Evolutionary conservation across 1,140 invertebrate species (phyloP), one percentile per base, ranked within the genome.

Genomic region (Drosophila nannoptera): DNA sequence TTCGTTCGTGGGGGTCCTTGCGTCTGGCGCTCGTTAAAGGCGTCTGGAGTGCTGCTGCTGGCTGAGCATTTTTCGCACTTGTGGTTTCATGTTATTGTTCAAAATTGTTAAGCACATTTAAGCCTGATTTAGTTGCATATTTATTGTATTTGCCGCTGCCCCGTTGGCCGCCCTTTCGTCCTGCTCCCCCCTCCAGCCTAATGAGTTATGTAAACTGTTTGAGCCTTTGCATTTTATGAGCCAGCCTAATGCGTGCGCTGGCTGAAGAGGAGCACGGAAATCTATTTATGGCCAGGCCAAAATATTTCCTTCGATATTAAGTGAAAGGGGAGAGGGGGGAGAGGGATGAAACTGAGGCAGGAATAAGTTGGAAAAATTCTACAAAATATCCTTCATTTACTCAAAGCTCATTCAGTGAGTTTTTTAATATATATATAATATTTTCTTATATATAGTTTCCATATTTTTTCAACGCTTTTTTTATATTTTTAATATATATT

Each of bases 61-160:
- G 12, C 55, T 49, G 58, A 22, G 55, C 60, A 68, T 78, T 64
- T 86, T 74, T 69, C 40, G 81, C 74, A 86, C 77, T 84, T 84
- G 81, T 81, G 81, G 80, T 86, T 66, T 80, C 59, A 43, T 58
- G 78, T 86, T 84, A 84, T 84, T 86, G 81, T 84, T 84, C 77
- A 86, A 84, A 86, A 84, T 77, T 86, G 81, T 86, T 84, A 84
- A 84, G 81, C 77, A 81, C 77, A 84, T 86, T 84, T 84, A 86
- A 84, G 81, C 81, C 73, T 84, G 81, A 84, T 84, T 84, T 84
- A 84, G 81, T 84, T 84, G 70, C 81, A 86, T 81, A 86, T 84
- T 84, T 84, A 84, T 84, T 83, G 78, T 83, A 73, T 68, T 75
- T 75, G 56, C 53, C 62, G 68, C 66, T 60, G 38, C 50, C 11